Percentiles rank a stretch among this genome's conserved stretches.
Conservation (phyloP, 2,797 vertebrate genomes). For the Acropternis orthonyx region DNA sequence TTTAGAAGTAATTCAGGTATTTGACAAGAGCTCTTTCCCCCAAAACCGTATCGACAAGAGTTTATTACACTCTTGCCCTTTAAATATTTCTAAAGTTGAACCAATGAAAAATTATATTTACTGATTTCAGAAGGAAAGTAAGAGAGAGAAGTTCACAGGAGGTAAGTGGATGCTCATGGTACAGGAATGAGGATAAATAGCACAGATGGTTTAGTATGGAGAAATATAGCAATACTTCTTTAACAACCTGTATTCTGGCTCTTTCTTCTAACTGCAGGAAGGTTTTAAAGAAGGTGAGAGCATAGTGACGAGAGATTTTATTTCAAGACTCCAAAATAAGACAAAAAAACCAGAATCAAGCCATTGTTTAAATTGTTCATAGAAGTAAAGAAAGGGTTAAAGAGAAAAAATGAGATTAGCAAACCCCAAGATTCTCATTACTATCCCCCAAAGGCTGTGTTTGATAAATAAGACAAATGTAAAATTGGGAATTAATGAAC, state of each 20-base stretch:
- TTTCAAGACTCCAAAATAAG: background rate
- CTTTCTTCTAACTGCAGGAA: background rate
- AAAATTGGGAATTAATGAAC: constrained; percentile 20
- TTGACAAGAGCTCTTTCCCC: constrained; percentile 1
- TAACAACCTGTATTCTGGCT: background rate
- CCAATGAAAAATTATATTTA: background rate
- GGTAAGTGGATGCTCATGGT: background rate
- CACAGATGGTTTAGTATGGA: background rate
- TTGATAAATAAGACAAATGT: constrained; percentile 25
- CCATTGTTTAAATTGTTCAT: background rate
- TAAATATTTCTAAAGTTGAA: background rate
- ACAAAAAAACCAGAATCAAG: background rate
- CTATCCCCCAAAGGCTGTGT: background rate
- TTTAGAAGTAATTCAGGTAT: constrained; percentile 6
- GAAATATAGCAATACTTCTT: background rate
- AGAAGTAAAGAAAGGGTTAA: background rate
- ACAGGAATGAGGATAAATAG: background rate
- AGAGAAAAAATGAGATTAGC: background rate
- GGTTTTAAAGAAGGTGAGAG: background rate
- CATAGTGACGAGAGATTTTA: background rate
- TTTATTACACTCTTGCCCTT: background rate
- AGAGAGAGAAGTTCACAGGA: background rate
- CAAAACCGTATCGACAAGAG: background rate
- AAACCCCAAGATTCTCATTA: background rate
- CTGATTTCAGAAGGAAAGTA: background rate